phyloP scores from a whole-genome alignment of 1,140 invertebrate genomes.

The Brachionus plicatilis region DNA sequence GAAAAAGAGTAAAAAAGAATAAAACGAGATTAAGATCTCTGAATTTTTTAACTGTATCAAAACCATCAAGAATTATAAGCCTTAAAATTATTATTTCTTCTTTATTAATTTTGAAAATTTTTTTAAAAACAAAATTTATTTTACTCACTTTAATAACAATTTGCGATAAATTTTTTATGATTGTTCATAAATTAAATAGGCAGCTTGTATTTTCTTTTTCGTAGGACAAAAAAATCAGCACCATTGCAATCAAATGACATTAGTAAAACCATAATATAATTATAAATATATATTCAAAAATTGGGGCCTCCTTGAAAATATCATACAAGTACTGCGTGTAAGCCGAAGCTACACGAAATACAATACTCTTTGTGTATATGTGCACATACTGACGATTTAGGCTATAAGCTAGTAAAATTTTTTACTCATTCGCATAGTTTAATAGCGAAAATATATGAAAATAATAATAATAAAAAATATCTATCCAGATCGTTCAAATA shows the following conservation, averaged over 20 bases:
- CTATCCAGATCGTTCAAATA: conserved; percentile 23
- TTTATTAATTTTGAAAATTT: background rate
- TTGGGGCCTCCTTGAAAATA: background rate
- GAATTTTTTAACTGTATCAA: no score
- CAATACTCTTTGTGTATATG: background rate
- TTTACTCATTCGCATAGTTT: conserved; percentile 30
- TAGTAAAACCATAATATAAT: background rate
- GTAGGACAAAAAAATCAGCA: background rate
- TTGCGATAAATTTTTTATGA: no score
- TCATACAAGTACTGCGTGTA: background rate
- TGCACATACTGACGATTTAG: background rate
- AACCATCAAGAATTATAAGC: background rate
- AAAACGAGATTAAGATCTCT: no score
- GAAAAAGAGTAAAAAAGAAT: no score
- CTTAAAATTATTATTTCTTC: background rate
- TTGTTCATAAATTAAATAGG: no score
- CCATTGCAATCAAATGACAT: background rate
- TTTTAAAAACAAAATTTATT: no score
- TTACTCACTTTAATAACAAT: no score
- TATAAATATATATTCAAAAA: background rate
- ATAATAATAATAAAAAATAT: conserved; percentile 34
- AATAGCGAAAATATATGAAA: background rate
- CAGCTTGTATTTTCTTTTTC: background rate
- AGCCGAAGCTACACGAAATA: background rate
- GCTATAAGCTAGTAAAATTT: background rate